Percentiles rank a stretch among this genome's conserved stretches.
These are phyloP conservation scores for Leucoraja ocellata DNA, from an alignment of 2,797 vertebrate species.

Conservation along the genomic window DNA sequence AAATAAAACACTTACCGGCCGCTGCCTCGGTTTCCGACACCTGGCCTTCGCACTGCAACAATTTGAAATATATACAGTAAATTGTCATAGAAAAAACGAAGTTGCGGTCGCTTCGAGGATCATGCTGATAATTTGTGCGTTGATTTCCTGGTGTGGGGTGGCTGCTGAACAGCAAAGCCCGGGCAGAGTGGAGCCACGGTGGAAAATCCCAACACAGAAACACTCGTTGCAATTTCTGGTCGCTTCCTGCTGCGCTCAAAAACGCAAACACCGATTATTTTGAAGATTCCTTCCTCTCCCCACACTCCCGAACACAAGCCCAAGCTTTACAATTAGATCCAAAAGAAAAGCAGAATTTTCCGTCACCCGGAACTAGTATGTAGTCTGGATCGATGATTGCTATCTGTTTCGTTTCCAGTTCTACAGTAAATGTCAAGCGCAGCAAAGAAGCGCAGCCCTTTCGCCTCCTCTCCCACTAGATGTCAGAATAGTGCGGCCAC, in stretches of 20 bases:
- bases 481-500: neutral
- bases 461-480: neutral
- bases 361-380: slow-evolving; percentile 27
- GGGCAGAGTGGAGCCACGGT: neutral
- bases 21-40: neutral
- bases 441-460: neutral
- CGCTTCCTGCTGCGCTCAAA: neutral
- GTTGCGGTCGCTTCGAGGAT: neutral
- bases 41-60: too few relatives aligned
- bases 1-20: neutral
- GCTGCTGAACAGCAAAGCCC: neutral
- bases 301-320: neutral
- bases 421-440: neutral
- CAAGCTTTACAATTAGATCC: neutral
- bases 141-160: neutral
- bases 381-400: neutral
- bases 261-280: neutral
- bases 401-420: slow-evolving; percentile 22
- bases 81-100: neutral
- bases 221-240: neutral
- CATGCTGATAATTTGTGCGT: neutral
- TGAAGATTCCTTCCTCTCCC: neutral
- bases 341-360: too few relatives aligned
- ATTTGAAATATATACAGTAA: neutral
- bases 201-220: neutral